Base-by-base conservation (phyloP, 2,888 invertebrate species). In the Meteorus cinctellus region DNA sequence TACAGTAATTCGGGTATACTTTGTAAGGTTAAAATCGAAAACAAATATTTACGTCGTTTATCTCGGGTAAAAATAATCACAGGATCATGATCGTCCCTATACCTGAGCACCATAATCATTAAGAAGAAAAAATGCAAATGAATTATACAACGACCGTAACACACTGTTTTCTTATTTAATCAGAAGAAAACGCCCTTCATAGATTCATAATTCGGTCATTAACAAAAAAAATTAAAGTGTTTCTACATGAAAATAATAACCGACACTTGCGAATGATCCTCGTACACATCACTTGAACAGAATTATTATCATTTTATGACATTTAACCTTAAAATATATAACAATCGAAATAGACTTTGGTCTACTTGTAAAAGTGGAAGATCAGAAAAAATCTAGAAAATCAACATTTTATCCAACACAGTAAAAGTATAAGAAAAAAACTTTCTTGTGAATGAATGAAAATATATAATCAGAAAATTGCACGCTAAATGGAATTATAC, bases 111-210 rank as follows among this genome's bases (percentile, higher is more conserved):
- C 24, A 69, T 55, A 16, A 51, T 55, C 51, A 55, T 51, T 19
- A 31, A 59, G 34, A 69, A 69, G 31, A 31, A 31, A 59, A 34
- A 19, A 41, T 34, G 29, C 51, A 62, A 41, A 34, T 34, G 34
- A 34, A 2, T 34, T 34, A 8, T 34, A 34, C 34, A 34, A 34
- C 71, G 60, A 71, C 60, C 27, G 16, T 16, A 24, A 71, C 71
- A 62, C n/a, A 31, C 59, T 51, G 12, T 62, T 14, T 14, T 19
- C 36, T 45, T 29, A 60, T 71, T 71, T 71, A 45, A 71, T 71
- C 45, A 62, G 62, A n/a, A 60, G 16, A 29, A 19, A 41, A 24
- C 41, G 0, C 2, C 48, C 14, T 36, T 36, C 5, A 41, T 27
- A 5, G n/a, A 36, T 34, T 59, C 8, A 31, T 34, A 19, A 31